Evolutionary conservation across 2,797 vertebrate genomes (phyloP), one percentile per base, ranked within the genome.

Genomic region (Botia kubotai): DNA sequence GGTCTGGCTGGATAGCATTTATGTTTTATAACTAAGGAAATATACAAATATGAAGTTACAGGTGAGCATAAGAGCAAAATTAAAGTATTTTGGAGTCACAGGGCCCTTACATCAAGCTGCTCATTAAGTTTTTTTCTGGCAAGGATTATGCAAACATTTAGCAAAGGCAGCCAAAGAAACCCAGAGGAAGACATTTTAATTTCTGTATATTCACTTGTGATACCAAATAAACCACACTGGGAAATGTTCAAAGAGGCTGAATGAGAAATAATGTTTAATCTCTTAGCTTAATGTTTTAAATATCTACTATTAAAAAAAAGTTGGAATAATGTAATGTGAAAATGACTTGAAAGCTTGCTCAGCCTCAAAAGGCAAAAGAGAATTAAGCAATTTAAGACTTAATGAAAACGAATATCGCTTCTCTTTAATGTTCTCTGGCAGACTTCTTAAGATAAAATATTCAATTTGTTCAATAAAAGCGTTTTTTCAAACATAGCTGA

Each of bases 391-490:
- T 87, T 91, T 88, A 84, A 79, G 82, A 85, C 88, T 91, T 89
- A 91, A 90, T 89, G 85, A 82, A 86, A 90, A 87, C 84, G 76
- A 91, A 90, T 92, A 89, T 89, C 87, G 90, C 91, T 89, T 86
- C 88, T 86, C 88, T 87, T 90, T 89, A 86, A 86, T 82, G 87
- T 89, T 87, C 85, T 84, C 84, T 57, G 39, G 66, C 7, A 39
- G 6, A 39, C 36, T 6, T 39, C 36, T 39, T 62, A 6, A 85
- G 82, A 43, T 57, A 16, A 5, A 68, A 52, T 14, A 58, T 77
- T 69, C 1, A 11, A 14, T 77, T 48, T 58, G 23, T 69, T 69
- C 21, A 0, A 14, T 57, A 33, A 77, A 55, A 58, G 6, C 33
- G 33, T 36, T 36, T 36, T 36, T 36, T 36, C 6, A 36, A 66